These are phyloP conservation scores for Neelides folsomi DNA, from an alignment of 2,888 invertebrate species.

Conservation along the genomic window DNA sequence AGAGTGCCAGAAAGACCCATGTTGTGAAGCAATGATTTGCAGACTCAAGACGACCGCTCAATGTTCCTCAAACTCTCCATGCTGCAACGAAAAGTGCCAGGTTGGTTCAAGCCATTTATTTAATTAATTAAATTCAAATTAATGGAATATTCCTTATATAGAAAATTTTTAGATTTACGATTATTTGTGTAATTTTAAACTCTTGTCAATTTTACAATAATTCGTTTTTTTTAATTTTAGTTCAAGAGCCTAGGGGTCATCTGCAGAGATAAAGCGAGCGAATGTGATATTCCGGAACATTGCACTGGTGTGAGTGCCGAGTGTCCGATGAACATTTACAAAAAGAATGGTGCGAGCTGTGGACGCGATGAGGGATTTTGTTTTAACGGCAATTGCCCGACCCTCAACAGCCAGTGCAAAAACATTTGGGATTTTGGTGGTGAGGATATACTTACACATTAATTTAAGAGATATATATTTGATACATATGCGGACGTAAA, in stretches of 20 bases:
- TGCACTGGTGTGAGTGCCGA: constrained; percentile 79
- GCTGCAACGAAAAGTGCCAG: constrained; percentile 72
- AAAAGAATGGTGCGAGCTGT: constrained; percentile 86
- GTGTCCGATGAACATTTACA: constrained; percentile 78
- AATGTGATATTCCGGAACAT: constrained; percentile 90
- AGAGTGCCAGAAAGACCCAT: constrained; percentile 81
- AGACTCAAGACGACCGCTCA: constrained; percentile 84
- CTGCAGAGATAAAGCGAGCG: constrained; percentile 75
- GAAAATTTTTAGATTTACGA: too few species aligned
- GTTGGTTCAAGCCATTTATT: constrained; percentile 42
- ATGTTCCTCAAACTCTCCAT: constrained; percentile 74
- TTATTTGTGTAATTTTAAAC: too few species aligned
- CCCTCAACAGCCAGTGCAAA: constrained; percentile 74
- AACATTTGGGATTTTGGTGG: constrained; percentile 77
- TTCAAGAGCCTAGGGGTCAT: constrained; percentile 58
- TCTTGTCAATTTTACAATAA: background rate
- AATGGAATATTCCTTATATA: too few species aligned
- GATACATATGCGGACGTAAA: too few species aligned
- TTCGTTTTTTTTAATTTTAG: constrained; percentile 42
- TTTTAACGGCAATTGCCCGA: constrained; percentile 83
- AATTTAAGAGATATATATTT: too few species aligned
- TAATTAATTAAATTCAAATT: too few species aligned
- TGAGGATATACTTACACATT: constrained; percentile 10
- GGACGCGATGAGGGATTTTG: constrained; percentile 60
- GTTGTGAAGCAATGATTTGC: constrained; percentile 95